A percentile compares a stretch with the other conserved stretches of the same genome.
These are phyloP conservation scores for Mythimna lalbum DNA, from an alignment of 2,888 invertebrate species.

Conservation along the genomic window DNA sequence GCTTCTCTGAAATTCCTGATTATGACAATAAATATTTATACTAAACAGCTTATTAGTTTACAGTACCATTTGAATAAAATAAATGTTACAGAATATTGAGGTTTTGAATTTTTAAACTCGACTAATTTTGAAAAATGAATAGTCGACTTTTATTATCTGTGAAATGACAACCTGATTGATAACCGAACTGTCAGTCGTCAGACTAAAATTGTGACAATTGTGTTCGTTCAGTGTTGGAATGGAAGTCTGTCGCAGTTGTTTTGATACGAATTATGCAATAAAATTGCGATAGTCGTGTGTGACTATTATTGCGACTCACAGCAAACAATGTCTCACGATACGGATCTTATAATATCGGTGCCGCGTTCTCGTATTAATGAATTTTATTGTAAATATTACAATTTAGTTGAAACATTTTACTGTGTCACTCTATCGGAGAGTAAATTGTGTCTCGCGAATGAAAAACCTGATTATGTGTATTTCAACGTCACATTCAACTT, in stretches of 20 bases:
- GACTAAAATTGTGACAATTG: slow-evolving; percentile 23
- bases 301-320: slow-evolving; percentile 70
- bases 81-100: no score
- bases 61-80: no score
- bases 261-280: slow-evolving; percentile 84
- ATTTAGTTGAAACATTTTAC: slow-evolving; percentile 89
- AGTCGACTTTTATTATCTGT: no score
- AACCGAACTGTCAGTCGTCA: slow-evolving; percentile 27
- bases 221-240: slow-evolving; percentile 63
- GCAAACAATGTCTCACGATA: slow-evolving; percentile 85
- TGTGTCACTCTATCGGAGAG: slow-evolving; percentile 87
- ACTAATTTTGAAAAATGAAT: no score
- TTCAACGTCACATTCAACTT: slow-evolving; percentile 86
- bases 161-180: no score
- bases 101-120: no score
- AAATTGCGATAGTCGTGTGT: slow-evolving; percentile 75
- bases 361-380: slow-evolving; percentile 84
- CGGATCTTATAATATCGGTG: slow-evolving; percentile 83
- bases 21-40: no score
- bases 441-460: slow-evolving; percentile 77
- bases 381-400: slow-evolving; percentile 85
- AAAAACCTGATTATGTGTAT: slow-evolving; percentile 83
- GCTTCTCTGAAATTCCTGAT: no score
- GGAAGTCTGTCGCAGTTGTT: slow-evolving; percentile 73
- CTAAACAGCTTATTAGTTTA: no score